Base-by-base conservation (phyloP, 23 tunicate genomes). In the Corella eumyota region DNA sequence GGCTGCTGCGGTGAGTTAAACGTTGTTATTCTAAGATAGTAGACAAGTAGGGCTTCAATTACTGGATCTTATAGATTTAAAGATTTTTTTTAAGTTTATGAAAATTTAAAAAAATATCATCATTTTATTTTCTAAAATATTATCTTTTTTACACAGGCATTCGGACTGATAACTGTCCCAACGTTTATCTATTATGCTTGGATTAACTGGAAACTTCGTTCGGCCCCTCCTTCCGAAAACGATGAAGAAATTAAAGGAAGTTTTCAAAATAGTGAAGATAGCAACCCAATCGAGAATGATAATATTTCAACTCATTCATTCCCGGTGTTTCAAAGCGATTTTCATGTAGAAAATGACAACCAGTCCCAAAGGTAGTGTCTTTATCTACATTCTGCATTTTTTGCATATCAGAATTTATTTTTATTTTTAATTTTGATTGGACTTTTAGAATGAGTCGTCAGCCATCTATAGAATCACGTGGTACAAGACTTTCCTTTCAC, bases 1-100 rank as follows among this genome's bases (percentile, higher is more conserved):
- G 55, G 81, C 75, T 0, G 73, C 82, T 9, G 85, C 96, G 68
- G 96, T 88, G 56, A 67, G 88, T 66, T 51, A 1, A 35, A 51
- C 33, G 57, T 56, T 33, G 29, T n/a, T n/a, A n/a, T n/a, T n/a
- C n/a, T n/a, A n/a, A n/a, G n/a, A n/a, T n/a, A n/a, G n/a, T n/a
- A n/a, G n/a, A n/a, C n/a, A n/a, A n/a, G n/a, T n/a, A n/a, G n/a
- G n/a, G n/a, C 7, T 52, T 6, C 20, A 6, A 20, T 52, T 52
- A 6, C 24, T 52, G 15, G 24, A 11, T 52, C 20, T 23, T 17
- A 6, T 6, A 52, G 6, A 52, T 23, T 52, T 52, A 6, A 52
- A 11, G 20, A 52, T 21, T 52, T 13, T 52, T 52, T 21, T 52
- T 52, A 52, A 13, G 7, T 59, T 25, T n/a, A n/a, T n/a, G n/a